These are phyloP conservation scores for Melinopterus prodromus DNA, from an alignment of 2,888 invertebrate species.

Conservation along the genomic window DNA sequence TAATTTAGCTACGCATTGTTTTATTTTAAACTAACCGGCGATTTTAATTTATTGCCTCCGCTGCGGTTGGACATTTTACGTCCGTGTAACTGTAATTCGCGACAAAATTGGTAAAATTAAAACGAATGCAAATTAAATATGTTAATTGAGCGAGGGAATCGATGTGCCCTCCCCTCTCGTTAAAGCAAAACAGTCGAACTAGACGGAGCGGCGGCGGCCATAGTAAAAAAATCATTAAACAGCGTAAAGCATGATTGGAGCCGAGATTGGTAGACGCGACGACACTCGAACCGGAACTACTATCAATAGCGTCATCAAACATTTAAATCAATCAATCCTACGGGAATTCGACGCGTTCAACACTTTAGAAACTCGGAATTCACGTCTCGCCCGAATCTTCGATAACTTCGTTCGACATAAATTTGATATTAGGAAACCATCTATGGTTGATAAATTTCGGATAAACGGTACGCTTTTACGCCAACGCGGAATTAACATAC, in stretches of 20 bases:
- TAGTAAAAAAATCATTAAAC: slow-evolving; percentile 17
- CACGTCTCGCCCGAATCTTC: slow-evolving; percentile 12
- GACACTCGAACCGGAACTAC: slow-evolving; percentile 24
- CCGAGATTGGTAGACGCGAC: slow-evolving; percentile 8
- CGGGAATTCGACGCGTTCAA: slow-evolving; percentile 33
- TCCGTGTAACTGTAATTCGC: neutral
- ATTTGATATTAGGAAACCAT: slow-evolving; percentile 29
- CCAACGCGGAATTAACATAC: neutral
- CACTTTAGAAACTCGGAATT: slow-evolving; percentile 34
- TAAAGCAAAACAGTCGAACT: slow-evolving; percentile 25
- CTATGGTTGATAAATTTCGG: neutral
- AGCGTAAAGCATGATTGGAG: neutral
- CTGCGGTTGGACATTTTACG: slow-evolving; percentile 5
- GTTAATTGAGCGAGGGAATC: slow-evolving; percentile 15
- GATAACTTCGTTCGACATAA: slow-evolving; percentile 31
- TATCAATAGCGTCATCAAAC: slow-evolving; percentile 46
- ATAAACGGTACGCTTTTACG: neutral
- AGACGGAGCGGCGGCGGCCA: slow-evolving; percentile 9
- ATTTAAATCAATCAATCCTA: slow-evolving; percentile 46
- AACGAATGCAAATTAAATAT: slow-evolving; percentile 23
- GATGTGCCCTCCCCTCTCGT: slow-evolving; percentile 14
- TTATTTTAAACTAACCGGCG: neutral
- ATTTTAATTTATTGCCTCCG: slow-evolving; percentile 21
- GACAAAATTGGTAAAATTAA: slow-evolving; percentile 24
- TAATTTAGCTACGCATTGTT: neutral